These are phyloP conservation scores for Ophion ellenae DNA, from an alignment of 2,888 invertebrate genomes.

Conservation along the genomic window DNA sequence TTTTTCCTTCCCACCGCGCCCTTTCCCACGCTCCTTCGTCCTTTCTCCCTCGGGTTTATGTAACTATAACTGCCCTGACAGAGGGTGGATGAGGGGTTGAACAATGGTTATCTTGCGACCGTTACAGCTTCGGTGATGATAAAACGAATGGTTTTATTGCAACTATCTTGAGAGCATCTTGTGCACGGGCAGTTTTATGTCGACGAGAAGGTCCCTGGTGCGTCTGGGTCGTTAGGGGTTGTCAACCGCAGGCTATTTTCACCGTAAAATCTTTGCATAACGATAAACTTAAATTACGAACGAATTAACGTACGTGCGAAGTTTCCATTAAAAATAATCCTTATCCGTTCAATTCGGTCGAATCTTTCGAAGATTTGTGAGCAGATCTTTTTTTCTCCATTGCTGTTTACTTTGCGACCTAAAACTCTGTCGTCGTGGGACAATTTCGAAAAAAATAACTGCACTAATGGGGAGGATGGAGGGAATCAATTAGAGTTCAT, in stretches of 20 bases:
- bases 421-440: not conserved
- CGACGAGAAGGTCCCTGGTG: constrained; percentile 25
- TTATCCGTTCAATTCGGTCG: not conserved
- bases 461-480: not conserved
- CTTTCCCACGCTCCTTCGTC: not conserved
- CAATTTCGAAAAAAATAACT: not conserved
- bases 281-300: not conserved
- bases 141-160: constrained; percentile 60
- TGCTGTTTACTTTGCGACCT: no score
- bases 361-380: not conserved
- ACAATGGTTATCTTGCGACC: constrained; percentile 13
- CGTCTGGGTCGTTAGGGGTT: constrained; percentile 48
- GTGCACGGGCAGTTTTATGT: constrained; percentile 35
- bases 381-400: no score
- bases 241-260: constrained; percentile 28
- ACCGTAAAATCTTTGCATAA: not conserved
- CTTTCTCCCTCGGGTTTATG: constrained; percentile 11
- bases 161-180: constrained; percentile 52
- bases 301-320: not conserved
- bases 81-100: constrained; percentile 34
- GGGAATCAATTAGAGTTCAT: not conserved
- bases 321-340: not conserved
- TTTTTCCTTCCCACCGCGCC: constrained; percentile 5
- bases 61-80: constrained; percentile 22
- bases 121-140: constrained; percentile 44